Percentiles rank a stretch among this genome's conserved stretches.
Evolutionary conservation across 2,113 vertebrate genomes (phyloP).

Genomic region (Brevimyrus niger): DNA sequence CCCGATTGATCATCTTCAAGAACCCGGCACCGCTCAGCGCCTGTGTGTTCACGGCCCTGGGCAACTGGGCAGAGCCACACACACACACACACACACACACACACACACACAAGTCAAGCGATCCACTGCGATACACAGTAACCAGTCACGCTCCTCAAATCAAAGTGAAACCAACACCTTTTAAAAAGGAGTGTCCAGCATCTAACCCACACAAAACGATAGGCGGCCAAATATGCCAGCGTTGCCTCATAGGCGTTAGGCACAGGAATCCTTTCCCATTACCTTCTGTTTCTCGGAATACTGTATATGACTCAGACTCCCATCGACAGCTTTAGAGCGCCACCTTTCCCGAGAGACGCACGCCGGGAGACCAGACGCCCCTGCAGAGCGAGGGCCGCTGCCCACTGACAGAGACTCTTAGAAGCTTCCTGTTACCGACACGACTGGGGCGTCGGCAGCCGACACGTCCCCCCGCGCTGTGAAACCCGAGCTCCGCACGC

Average conservation of each 20-base stretch:
- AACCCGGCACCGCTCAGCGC: slow-evolving; percentile 85
- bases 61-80: slow-evolving; percentile 60
- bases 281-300: background rate
- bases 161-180: background rate
- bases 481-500: background rate
- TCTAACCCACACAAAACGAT: background rate
- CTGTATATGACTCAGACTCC: background rate
- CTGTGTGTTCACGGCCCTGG: slow-evolving; percentile 83
- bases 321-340: background rate
- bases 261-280: background rate
- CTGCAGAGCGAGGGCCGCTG: background rate
- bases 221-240: background rate
- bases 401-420: background rate
- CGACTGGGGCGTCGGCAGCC: background rate
- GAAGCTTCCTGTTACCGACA: background rate
- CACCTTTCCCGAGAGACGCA: background rate
- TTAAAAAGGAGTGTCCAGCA: background rate
- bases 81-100: no score
- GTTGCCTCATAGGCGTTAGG: background rate
- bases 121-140: background rate
- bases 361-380: background rate
- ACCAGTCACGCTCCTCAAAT: background rate
- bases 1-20: slow-evolving; percentile 93
- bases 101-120: background rate
- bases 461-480: background rate